Percentiles rank a stretch among this genome's conserved stretches.
Conservation (phyloP, 1,140 invertebrate species). For the Helicorthomorpha holstii region DNA sequence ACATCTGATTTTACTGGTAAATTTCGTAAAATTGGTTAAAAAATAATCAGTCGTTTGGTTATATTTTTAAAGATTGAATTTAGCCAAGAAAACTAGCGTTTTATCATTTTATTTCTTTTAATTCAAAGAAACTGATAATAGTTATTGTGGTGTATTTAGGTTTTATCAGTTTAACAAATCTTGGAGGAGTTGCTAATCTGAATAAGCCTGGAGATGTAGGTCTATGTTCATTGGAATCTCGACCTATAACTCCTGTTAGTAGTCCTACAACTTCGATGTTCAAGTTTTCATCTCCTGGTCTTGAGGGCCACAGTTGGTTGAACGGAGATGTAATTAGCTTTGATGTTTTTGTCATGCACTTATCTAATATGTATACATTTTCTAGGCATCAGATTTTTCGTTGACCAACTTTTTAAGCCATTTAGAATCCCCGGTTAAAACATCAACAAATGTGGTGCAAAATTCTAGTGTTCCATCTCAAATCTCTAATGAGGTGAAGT, state of each 20-base stretch:
- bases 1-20: not conserved
- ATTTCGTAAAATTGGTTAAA: too few species aligned
- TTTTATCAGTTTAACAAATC: not conserved
- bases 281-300: not conserved
- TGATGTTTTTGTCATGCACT: not conserved
- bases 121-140: not conserved
- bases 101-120: not conserved
- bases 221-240: too few species aligned
- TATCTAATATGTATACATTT: not conserved
- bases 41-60: not conserved
- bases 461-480: too few species aligned
- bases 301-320: constrained; percentile 41
- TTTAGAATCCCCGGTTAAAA: constrained; percentile 44
- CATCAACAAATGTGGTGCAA: too few species aligned
- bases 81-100: not conserved
- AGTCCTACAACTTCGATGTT: not conserved
- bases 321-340: constrained; percentile 40
- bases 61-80: not conserved
- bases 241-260: not conserved
- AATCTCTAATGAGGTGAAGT: too few species aligned
- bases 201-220: too few species aligned
- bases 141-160: not conserved
- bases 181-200: not conserved
- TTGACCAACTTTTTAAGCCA: constrained; percentile 61
- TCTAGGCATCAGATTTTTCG: constrained; percentile 53